Conservation (phyloP, 2,888 invertebrate species). For the Drosophila prolongata region DNA sequence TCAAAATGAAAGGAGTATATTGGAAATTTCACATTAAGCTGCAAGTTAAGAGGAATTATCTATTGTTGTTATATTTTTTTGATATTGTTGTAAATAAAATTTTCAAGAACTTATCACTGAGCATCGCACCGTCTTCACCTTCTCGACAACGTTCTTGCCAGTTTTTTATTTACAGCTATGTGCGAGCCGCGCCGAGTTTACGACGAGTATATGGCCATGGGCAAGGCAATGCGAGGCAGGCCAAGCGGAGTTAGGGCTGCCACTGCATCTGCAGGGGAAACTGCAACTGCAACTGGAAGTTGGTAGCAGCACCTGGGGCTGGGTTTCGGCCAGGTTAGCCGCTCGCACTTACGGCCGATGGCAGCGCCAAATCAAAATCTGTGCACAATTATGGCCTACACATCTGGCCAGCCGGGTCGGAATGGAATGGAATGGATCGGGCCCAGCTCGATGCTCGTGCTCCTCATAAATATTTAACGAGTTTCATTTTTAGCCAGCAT, state of each 20-base stretch:
- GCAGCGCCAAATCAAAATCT: slow-evolving; percentile 77
- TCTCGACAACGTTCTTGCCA: slow-evolving; percentile 2
- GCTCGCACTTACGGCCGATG: slow-evolving; percentile 9
- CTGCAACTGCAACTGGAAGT: slow-evolving; percentile 45
- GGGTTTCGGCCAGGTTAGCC: slow-evolving; percentile 14
- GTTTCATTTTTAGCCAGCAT: slow-evolving; percentile 69
- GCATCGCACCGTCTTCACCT: not conserved
- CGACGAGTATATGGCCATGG: slow-evolving; percentile 61
- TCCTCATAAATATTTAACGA: slow-evolving; percentile 81
- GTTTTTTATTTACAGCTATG: slow-evolving; percentile 71
- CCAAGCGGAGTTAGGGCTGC: slow-evolving; percentile 5
- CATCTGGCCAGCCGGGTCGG: slow-evolving; percentile 65
- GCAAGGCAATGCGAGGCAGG: slow-evolving; percentile 58
- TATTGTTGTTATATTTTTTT: too few species aligned
- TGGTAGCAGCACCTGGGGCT: slow-evolving; percentile 50
- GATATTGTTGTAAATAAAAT: not conserved
- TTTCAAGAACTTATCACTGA: not conserved
- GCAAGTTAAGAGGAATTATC: too few species aligned
- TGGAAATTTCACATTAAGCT: too few species aligned
- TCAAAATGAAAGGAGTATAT: too few species aligned
- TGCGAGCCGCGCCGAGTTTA: slow-evolving; percentile 32
- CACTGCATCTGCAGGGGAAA: slow-evolving; percentile 37
- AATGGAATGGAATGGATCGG: slow-evolving; percentile 23
- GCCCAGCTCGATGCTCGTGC: slow-evolving; percentile 67
- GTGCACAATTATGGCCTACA: slow-evolving; percentile 81